A percentile compares a stretch with the other conserved stretches of the same genome.
phyloP scores from a whole-genome alignment of 2,888 invertebrate genomes.

The Calliphora vomitoria region DNA sequence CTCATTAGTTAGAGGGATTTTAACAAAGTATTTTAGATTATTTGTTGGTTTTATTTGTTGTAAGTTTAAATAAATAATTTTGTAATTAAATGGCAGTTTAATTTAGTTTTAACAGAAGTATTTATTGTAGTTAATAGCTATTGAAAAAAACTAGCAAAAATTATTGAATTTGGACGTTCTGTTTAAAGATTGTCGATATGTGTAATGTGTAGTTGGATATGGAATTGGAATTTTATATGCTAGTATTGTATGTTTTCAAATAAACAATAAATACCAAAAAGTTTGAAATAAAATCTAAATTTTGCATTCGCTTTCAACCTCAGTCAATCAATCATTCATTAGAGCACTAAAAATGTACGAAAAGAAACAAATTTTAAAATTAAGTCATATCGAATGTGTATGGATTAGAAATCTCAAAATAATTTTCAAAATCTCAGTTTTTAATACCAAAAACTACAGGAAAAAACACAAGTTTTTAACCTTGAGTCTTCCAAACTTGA shows the following conservation, averaged over 20 bases:
- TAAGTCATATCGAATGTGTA: no score
- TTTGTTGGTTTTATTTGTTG: not conserved
- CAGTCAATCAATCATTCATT: no score
- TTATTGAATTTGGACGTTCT: slow-evolving; percentile 55
- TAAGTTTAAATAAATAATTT: slow-evolving; percentile 6
- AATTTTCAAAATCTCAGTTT: no score
- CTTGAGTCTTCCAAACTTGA: no score
- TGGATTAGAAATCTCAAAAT: no score
- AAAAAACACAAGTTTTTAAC: no score
- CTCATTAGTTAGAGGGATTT: not conserved
- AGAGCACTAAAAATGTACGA: no score
- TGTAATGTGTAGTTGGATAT: not conserved
- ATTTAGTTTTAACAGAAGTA: not conserved
- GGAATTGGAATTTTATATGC: not conserved
- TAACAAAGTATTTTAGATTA: not conserved
- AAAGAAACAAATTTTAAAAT: no score
- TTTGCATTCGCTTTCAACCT: not conserved
- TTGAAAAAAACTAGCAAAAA: not conserved
- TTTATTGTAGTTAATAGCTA: not conserved
- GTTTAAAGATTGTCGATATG: slow-evolving; percentile 52
- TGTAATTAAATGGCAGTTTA: slow-evolving; percentile 43
- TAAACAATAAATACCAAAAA: not conserved
- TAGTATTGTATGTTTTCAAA: not conserved
- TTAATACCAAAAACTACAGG: no score
- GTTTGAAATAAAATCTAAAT: not conserved